phyloP scores from a whole-genome alignment of 2,888 invertebrate species.

The Phyto melanocephala region DNA sequence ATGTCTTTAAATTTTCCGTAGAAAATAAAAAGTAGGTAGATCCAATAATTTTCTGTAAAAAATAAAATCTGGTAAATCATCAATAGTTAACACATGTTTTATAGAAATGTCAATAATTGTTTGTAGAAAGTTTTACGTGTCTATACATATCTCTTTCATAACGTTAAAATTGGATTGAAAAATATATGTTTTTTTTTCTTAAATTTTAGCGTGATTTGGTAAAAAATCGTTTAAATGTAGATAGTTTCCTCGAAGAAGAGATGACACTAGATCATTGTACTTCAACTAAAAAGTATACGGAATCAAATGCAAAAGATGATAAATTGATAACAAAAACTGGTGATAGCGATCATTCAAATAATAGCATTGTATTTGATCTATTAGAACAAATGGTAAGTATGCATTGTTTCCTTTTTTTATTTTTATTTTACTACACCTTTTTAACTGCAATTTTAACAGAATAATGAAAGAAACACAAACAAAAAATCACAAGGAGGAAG shows the following conservation, averaged over 20 bases:
- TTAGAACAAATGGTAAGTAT: conserved; percentile 46
- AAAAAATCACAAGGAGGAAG: background rate
- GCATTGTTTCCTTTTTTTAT: background rate
- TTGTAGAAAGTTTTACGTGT: background rate
- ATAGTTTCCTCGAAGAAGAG: conserved; percentile 28
- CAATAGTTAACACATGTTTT: too few relatives aligned
- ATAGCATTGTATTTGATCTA: conserved; percentile 23
- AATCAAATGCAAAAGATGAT: background rate
- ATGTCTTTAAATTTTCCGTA: background rate
- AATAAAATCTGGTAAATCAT: too few relatives aligned
- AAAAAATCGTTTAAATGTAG: conserved; percentile 41
- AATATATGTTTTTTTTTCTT: background rate
- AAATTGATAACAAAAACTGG: background rate
- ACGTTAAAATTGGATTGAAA: too few relatives aligned
- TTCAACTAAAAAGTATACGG: conserved; percentile 1
- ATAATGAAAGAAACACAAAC: background rate
- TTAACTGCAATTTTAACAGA: background rate
- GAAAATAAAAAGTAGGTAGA: background rate
- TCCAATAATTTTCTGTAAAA: background rate
- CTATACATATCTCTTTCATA: too few relatives aligned
- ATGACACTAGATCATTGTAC: background rate
- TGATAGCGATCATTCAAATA: background rate
- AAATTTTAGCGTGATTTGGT: conserved; percentile 54
- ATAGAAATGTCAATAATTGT: too few relatives aligned
- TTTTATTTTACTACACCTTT: background rate